Evolutionary conservation across 2,113 vertebrate genomes (phyloP), one percentile per base, ranked within the genome.

Genomic region (Lethenteron reissneri): DNA sequence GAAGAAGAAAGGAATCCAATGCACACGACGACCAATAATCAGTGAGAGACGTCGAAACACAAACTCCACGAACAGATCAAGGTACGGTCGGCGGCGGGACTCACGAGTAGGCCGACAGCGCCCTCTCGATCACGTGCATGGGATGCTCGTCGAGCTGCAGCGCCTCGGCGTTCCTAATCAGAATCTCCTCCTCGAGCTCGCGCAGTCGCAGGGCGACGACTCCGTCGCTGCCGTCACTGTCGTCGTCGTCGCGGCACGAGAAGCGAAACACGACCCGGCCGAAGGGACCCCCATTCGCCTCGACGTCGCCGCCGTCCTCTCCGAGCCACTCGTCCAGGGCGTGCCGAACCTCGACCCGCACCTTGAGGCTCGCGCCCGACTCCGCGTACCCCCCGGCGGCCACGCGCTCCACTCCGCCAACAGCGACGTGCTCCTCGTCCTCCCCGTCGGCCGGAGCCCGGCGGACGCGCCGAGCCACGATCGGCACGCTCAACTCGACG

Each of bases 261-360:
- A 88, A 83, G n/a, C 84, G 74, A 71, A 82, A 90, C 73, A 88
- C 72, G 60, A 88, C 79, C 19, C 77, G 81, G 7, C 85, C 82
- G 56, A 85, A 89, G 0, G 15, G 80, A 59, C 77, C 74, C 10
- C 58, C 60, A 58, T n/a, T 17, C 64, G n/a, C 11, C n/a, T 9
- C 64, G 9, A 3, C 9, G 25, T 7, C 41, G 41, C 41, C 41
- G 41, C 41, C 41, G 41, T 41, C 41, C 41, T 41, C 41, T 7
- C 41, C 41, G 41, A 41, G 41, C 41, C 41, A 41, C 41, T 41
- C 41, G 41, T 41, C 41, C 41, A 41, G 41, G 41, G 41, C 41
- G 41, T 69, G n/a, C 64, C 25, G 8, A 11, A 17, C 41, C 41
- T 85, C 83, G 13, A 87, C 77, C 64, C 78, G 77, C 8, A 92